Evolutionary conservation across 2,888 invertebrate species (phyloP), one percentile per base, ranked within the genome.

Genomic region (Tachina lurida): DNA sequence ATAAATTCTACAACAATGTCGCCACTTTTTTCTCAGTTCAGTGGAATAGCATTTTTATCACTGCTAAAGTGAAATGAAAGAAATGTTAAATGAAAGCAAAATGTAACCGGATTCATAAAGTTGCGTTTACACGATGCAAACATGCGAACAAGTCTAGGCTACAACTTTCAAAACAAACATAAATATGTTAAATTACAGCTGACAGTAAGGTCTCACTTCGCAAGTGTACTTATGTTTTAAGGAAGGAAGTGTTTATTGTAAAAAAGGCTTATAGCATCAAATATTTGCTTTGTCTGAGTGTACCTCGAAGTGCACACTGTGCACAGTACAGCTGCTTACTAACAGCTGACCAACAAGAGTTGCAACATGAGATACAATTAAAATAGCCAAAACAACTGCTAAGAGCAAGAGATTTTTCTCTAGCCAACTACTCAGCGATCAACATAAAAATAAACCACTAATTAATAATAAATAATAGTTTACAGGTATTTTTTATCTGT

Each of bases 21-120:
- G 22, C 8, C 54, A 31, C 19, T 52, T 67, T 63, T 58, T 41
- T 63, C 31, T 76, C 19, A 39, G 47, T 74, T 49, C 54, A 54
- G 49, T 8, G 10, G 4, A 67, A 49, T 17, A 31, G 8, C 19
- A 4, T 43, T 68, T 60, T 47, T 52, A 71, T 41, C 52, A 65
- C 60, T 54, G n/a, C 52, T 13, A 49, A 77, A 86, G 80, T 87
- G 85, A 87, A 88, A 81, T 83, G 81, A 80, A 80, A 83, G 70
- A 82, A 84, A 83, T 68, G 70, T 80, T 71, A 60, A 84, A 86
- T 76, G 76, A 84, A 84, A 80, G 76, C 75, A 78, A 86, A 79
- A 86, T 67, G 76, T 52, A 83, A 87, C 80, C 79, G 83, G 77
- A 81, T 78, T 84, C 74, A 65, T 62, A 56, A 62, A 39, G 39